Base-by-base conservation (phyloP, 2,888 invertebrate species). In the Protula sp. region DNA sequence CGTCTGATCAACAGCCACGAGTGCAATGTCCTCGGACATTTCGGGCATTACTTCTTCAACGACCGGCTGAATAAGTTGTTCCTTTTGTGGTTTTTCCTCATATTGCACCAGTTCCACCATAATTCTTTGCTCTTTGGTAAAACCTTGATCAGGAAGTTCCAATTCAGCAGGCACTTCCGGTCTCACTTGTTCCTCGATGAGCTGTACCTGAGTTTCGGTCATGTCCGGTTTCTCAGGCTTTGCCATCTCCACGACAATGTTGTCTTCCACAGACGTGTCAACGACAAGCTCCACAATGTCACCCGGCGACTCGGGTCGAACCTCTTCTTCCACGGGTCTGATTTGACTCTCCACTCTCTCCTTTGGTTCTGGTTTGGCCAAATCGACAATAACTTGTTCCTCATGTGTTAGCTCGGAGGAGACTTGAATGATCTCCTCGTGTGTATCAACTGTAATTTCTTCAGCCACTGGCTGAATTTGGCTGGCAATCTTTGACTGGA, bases 71-170 rank as follows among this genome's bases (percentile, higher is more conserved):
- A 29, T 53, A 28, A 58, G 53, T 26, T 54, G 48, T 28, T 55
- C 48, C 24, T 22, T 19, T 38, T 38, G 9, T 38, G 38, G 38
- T 38, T 38, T 38, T 24, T 4, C 19, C 27, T 55, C 50, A 55
- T n/a, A 9, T 24, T 55, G 47, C 3, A 45, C 47, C 2, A 59
- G 56, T 22, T 59, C 51, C 26, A 60, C 54, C 26, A 57, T 45
- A 31, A 66, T 55, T 54, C 67, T 67, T 54, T 62, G 62, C 26
- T 62, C 62, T 38, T 55, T 47, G 5, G 63, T 59, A n/a, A 59
- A 53, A 30, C 66, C 70, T 26, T 61, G 62, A 9, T 5, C 30
- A 30, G 55, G 47, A 1, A 51, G 47, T 14, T n/a, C 29, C 4
- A 64, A 31, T 19, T 58, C 65, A 19, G 29, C 55, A 4, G 61